These are phyloP conservation scores for Pteropus rufus DNA, from an alignment of 2,797 vertebrate species.

Conservation along the genomic window DNA sequence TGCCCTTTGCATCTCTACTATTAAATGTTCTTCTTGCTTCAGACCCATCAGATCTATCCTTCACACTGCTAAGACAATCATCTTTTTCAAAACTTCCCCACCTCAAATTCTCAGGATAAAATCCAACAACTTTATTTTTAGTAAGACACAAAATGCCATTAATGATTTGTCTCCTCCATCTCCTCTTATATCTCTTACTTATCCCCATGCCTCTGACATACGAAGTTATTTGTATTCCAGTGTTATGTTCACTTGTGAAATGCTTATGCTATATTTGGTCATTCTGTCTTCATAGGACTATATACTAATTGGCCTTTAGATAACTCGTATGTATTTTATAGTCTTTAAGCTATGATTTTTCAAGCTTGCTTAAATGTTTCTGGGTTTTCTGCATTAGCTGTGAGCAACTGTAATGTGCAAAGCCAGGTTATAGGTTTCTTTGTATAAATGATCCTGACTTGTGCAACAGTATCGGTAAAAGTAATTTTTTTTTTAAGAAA, in stretches of 20 bases:
- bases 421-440: neutral
- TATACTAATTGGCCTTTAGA: neutral
- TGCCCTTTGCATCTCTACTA: slow-evolving; percentile 58
- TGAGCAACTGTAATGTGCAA: neutral
- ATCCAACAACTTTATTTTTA: neutral
- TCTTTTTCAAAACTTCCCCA: slow-evolving; percentile 43
- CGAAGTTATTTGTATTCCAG: slow-evolving; percentile 47
- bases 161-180: slow-evolving; percentile 1
- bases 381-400: neutral
- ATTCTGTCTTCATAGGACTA: neutral
- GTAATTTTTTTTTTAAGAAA: neutral
- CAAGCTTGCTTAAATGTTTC: neutral
- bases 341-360: neutral
- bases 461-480: neutral
- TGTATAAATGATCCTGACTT: neutral
- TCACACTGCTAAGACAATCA: neutral
- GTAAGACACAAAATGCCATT: slow-evolving; percentile 52
- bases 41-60: slow-evolving; percentile 36
- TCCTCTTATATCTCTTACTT: neutral
- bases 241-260: neutral
- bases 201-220: neutral
- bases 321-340: neutral
- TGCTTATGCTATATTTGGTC: neutral
- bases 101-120: slow-evolving; percentile 40
- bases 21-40: slow-evolving; percentile 51